These are phyloP conservation scores for Gastrophryne carolinensis DNA, from an alignment of 2,797 vertebrate genomes.

Conservation along the genomic window DNA sequence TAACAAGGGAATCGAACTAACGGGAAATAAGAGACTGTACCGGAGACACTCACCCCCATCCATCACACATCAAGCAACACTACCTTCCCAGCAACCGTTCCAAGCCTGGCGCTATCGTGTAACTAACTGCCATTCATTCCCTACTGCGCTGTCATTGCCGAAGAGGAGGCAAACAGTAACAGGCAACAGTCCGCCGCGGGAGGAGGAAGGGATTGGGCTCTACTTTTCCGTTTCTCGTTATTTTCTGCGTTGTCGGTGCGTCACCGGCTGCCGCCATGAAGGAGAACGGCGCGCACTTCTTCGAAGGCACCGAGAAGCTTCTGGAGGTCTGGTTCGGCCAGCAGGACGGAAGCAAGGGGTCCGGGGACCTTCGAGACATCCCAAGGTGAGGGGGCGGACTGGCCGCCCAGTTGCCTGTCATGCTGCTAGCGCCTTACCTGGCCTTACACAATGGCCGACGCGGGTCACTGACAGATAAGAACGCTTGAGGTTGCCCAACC, in stretches of 20 bases:
- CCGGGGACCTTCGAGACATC: slow-evolving; percentile 93
- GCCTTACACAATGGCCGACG: too few species aligned
- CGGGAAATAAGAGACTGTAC: slow-evolving; percentile 88
- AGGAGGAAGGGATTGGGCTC: slow-evolving; percentile 8
- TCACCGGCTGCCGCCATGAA: slow-evolving; percentile 67
- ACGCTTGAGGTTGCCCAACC: too few species aligned
- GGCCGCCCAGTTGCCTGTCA: not conserved
- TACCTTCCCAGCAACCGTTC: not conserved
- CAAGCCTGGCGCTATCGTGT: not conserved
- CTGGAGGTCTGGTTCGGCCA: slow-evolving; percentile 98
- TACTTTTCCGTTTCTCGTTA: slow-evolving; percentile 39
- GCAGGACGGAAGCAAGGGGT: slow-evolving; percentile 87
- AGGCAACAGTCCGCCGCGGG: not conserved
- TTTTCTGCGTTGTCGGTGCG: slow-evolving; percentile 51
- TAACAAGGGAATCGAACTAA: slow-evolving; percentile 88
- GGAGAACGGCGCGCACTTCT: slow-evolving; percentile 97
- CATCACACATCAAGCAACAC: slow-evolving; percentile 36
- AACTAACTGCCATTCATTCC: too few species aligned
- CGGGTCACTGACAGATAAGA: too few species aligned
- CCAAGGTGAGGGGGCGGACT: slow-evolving; percentile 75
- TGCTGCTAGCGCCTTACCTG: not conserved
- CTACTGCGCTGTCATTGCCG: too few species aligned
- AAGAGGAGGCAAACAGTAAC: not conserved
- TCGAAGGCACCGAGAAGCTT: slow-evolving; percentile 97
- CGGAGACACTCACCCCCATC: slow-evolving; percentile 63